These are phyloP conservation scores for Diarsia rubi DNA, from an alignment of 2,888 invertebrate genomes.

Conservation along the genomic window DNA sequence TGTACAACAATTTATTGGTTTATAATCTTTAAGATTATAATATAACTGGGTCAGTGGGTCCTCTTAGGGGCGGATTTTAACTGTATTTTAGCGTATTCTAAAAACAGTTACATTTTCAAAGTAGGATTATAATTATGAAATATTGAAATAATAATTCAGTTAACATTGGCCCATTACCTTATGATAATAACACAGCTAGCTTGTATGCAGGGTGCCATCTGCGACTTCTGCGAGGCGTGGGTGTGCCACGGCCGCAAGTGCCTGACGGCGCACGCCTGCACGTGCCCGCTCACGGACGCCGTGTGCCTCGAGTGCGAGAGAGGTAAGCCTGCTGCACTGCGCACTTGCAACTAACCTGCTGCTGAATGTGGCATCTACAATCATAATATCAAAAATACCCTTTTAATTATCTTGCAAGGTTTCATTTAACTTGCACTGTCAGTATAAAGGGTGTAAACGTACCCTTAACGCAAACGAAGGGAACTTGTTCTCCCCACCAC, in stretches of 20 bases:
- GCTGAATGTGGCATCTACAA: neutral
- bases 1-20: no score
- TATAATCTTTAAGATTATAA: no score
- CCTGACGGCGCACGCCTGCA: conserved; percentile 97
- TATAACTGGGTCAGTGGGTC: no score
- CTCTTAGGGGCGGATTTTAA: no score
- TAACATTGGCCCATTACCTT: neutral
- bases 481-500: no score
- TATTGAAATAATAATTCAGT: neutral
- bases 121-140: neutral
- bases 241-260: conserved; percentile 98
- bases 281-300: conserved; percentile 97
- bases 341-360: neutral
- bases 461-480: no score
- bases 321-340: conserved; percentile 76
- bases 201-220: conserved; percentile 95
- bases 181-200: neutral
- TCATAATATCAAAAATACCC: neutral
- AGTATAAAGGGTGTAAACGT: no score
- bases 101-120: neutral
- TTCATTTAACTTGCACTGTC: no score
- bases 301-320: conserved; percentile 97
- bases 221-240: conserved; percentile 99
- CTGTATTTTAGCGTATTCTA: no score
- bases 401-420: no score